phyloP scores from a whole-genome alignment of 2,797 vertebrate species.

The Rhynchotus rufescens region DNA sequence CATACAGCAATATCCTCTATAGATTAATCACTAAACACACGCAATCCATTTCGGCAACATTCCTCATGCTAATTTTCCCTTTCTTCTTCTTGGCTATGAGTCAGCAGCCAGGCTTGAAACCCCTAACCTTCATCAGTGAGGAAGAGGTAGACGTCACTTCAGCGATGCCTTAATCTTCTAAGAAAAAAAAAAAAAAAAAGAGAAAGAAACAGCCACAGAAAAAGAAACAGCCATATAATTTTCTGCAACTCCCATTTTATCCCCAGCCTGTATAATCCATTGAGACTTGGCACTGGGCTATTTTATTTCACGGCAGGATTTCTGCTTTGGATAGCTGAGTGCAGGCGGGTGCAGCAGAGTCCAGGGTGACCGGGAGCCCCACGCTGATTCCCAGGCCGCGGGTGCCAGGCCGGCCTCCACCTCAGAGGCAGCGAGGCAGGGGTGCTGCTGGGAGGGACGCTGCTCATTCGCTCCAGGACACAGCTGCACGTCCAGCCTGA shows the following conservation, averaged over 20 bases:
- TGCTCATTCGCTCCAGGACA: not conserved
- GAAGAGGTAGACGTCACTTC: not conserved
- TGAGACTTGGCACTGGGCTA: not conserved
- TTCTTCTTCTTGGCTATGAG: slow-evolving; percentile 41
- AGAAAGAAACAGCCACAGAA: not conserved
- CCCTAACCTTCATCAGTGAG: slow-evolving; percentile 25
- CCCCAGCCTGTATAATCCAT: rapidly evolving
- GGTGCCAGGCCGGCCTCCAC: not conserved
- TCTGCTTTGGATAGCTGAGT: not conserved
- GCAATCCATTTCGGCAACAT: slow-evolving; percentile 24
- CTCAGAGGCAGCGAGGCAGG: not conserved
- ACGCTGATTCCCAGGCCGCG: not conserved
- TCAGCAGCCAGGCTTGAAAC: slow-evolving; percentile 47
- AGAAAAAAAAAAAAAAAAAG: not conserved
- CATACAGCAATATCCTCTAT: not conserved
- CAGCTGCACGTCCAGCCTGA: not conserved
- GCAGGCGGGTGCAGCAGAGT: not conserved
- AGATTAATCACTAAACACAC: not conserved
- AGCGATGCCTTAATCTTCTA: not conserved
- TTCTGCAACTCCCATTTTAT: not conserved
- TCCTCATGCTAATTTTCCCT: slow-evolving; percentile 41
- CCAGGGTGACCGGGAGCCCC: not conserved
- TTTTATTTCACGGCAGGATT: not conserved
- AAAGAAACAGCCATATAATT: not conserved
- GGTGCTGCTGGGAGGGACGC: not conserved